phyloP scores from a whole-genome alignment of 2,113 vertebrate species.

The Cyprinus carpio region DNA sequence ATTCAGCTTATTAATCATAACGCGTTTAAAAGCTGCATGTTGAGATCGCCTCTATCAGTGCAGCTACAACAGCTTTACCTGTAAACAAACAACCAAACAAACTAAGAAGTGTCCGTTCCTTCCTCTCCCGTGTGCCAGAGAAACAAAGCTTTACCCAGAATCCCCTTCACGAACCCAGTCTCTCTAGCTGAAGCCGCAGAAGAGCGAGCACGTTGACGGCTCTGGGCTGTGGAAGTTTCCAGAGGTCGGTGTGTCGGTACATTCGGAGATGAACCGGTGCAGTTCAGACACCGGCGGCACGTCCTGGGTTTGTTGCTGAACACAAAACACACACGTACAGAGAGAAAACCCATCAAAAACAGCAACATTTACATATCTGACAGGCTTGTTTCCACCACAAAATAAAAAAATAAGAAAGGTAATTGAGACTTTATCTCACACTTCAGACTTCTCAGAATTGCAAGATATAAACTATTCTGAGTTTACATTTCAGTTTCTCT shows the following conservation, averaged over 20 bases:
- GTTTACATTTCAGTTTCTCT: no score
- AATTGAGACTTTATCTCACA: no score
- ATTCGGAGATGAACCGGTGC: slow-evolving; percentile 84
- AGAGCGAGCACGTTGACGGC: slow-evolving; percentile 76
- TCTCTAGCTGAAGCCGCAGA: slow-evolving; percentile 83
- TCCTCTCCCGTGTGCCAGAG: not conserved
- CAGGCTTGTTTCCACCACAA: no score
- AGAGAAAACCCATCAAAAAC: no score
- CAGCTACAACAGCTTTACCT: no score
- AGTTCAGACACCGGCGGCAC: slow-evolving; percentile 74
- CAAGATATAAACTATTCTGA: no score
- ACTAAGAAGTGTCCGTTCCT: not conserved
- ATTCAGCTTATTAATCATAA: not conserved
- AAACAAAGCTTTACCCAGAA: not conserved
- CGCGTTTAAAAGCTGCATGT: not conserved
- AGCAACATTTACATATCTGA: no score
- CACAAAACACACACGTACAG: not conserved
- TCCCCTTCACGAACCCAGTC: slow-evolving; percentile 17
- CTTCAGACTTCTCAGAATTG: no score
- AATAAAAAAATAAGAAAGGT: no score
- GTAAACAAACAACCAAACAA: slow-evolving; percentile 19
- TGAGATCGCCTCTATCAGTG: no score
- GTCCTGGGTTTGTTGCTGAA: slow-evolving; percentile 82
- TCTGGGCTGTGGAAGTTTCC: slow-evolving; percentile 83
- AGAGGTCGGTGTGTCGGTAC: slow-evolving; percentile 85